A percentile compares a stretch with the other conserved stretches of the same genome.
phyloP scores from a whole-genome alignment of 2,888 invertebrate genomes.

The Lissocephala sabroskyi region DNA sequence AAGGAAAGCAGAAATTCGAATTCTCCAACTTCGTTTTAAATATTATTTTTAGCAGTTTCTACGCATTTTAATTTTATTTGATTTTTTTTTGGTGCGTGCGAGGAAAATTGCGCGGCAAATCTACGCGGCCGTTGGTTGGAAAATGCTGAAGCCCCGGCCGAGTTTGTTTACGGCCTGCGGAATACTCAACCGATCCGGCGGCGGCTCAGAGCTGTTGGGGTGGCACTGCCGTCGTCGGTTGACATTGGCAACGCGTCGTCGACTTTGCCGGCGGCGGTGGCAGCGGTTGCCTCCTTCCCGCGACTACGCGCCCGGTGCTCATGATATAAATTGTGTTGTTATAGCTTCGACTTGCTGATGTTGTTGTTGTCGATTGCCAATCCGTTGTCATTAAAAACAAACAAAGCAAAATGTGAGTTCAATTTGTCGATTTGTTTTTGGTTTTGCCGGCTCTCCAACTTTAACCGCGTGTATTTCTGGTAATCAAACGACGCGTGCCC shows the following conservation, averaged over 20 bases:
- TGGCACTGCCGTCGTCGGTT: slow-evolving; percentile 44
- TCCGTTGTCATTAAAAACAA: slow-evolving; percentile 62
- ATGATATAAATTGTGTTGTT: slow-evolving; percentile 56
- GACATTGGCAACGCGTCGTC: slow-evolving; percentile 62
- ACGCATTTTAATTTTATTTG: slow-evolving; percentile 4
- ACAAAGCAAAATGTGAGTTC: too few species aligned
- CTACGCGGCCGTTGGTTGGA: slow-evolving; percentile 36
- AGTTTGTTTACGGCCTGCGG: slow-evolving; percentile 63
- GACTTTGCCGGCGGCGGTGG: slow-evolving; percentile 8
- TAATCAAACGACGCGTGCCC: too few species aligned
- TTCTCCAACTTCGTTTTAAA: slow-evolving; percentile 2
- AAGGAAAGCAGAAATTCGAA: too few species aligned
- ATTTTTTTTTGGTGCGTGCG: slow-evolving; percentile 19
- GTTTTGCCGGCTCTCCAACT: slow-evolving; percentile 10
- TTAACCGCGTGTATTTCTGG: too few species aligned
- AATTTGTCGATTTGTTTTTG: too few species aligned
- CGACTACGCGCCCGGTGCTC: too few species aligned
- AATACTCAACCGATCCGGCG: slow-evolving; percentile 26
- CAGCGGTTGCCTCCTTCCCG: slow-evolving; percentile 31
- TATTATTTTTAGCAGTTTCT: neutral
- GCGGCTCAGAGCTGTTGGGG: slow-evolving; percentile 50
- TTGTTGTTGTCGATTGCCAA: slow-evolving; percentile 50
- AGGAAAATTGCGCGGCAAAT: slow-evolving; percentile 34
- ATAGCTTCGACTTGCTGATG: slow-evolving; percentile 29
- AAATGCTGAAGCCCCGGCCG: slow-evolving; percentile 35